phyloP scores from a whole-genome alignment of 2,888 invertebrate species.

The Leptura quadrifasciata region DNA sequence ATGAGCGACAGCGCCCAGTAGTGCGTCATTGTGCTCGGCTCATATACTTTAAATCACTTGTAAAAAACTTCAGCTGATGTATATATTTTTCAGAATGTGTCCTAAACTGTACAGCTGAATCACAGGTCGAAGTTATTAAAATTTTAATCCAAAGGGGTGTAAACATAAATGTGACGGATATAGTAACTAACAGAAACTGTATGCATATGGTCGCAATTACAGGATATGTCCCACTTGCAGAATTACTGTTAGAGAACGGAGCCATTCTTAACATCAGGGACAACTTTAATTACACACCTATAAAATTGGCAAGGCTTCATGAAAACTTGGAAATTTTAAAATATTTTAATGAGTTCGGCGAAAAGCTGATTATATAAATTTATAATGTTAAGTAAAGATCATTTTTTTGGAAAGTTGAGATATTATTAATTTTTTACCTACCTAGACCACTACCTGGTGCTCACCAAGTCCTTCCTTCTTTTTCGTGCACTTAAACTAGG shows the following conservation, averaged over 20 bases:
- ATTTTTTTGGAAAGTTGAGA: no score
- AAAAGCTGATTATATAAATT: no score
- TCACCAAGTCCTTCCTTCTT: no score
- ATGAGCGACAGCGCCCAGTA: no score
- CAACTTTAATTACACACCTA: constrained; percentile 46
- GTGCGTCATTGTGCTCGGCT: no score
- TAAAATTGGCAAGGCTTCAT: constrained; percentile 36
- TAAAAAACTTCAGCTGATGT: background rate
- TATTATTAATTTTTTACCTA: no score
- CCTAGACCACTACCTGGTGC: no score
- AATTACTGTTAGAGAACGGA: constrained; percentile 70
- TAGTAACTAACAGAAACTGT: constrained; percentile 69
- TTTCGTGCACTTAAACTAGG: no score
- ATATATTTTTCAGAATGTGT: constrained; percentile 57
- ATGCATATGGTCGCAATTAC: constrained; percentile 76
- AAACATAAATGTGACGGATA: constrained; percentile 43
- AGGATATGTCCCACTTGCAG: constrained; percentile 72
- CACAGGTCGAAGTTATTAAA: constrained; percentile 71
- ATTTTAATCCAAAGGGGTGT: constrained; percentile 47
- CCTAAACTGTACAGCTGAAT: constrained; percentile 66
- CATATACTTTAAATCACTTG: no score
- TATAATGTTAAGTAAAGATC: no score
- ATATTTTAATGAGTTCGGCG: constrained; percentile 18
- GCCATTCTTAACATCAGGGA: constrained; percentile 66
- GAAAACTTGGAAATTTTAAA: constrained; percentile 34